Percentiles rank a stretch among this genome's conserved stretches.
Conservation (phyloP, 2,113 vertebrate species). For the Calonectris borealis region DNA sequence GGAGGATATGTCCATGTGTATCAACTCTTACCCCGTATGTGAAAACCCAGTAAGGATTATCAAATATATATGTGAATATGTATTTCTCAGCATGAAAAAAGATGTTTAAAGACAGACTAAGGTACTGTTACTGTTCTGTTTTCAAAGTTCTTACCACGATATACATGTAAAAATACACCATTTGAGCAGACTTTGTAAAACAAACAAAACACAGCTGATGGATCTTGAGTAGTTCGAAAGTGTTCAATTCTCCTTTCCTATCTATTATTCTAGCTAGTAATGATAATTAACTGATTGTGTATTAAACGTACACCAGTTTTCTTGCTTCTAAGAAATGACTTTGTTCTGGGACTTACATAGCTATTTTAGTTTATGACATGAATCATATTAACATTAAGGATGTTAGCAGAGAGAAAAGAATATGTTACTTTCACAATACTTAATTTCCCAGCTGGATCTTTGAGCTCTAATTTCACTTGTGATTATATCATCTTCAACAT, state of each 20-base stretch:
- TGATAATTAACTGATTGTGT: neutral
- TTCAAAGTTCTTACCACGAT: neutral
- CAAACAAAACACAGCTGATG: neutral
- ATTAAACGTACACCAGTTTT: neutral
- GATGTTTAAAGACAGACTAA: neutral
- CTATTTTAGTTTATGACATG: neutral
- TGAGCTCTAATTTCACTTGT: constrained; percentile 5
- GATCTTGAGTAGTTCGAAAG: neutral
- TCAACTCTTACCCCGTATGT: neutral
- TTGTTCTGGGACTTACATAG: neutral
- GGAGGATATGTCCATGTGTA: neutral
- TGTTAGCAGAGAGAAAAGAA: neutral
- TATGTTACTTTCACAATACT: neutral
- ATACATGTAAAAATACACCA: neutral
- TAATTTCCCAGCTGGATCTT: neutral
- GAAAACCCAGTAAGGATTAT: neutral
- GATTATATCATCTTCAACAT: neutral
- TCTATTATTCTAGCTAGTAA: neutral
- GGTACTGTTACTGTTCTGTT: neutral
- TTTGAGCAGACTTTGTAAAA: neutral
- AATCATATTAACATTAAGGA: neutral
- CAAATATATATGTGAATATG: neutral
- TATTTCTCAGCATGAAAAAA: neutral
- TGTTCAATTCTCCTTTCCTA: neutral
- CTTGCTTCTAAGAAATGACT: neutral